Base-by-base conservation (phyloP, 2,797 vertebrate species). In the Sebastes hubbsi region DNA sequence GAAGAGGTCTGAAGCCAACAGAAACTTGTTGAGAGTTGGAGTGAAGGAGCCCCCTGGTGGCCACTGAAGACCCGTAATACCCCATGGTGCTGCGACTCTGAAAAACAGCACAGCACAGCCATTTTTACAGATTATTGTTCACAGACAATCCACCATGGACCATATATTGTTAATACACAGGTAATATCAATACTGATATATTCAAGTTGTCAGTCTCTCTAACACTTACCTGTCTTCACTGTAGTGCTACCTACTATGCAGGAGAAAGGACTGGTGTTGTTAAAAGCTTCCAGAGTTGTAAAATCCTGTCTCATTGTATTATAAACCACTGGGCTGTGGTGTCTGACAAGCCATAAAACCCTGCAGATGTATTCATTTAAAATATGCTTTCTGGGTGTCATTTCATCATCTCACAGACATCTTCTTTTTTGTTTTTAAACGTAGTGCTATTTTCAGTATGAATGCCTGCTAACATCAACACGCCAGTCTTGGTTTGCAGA, bases 1-100 rank as follows among this genome's bases (percentile, higher is more conserved):
- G 98, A n/a, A 99, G 92, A 0, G 98, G 97, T 77, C 95, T 96
- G 94, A 99, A 99, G 5, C 97, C 96, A 30, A 96, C 89, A 65
- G 94, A 90, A 11, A 96, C 96, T 30, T 97, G 96, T 52, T 95
- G 92, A 0, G 82, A 94, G 91, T 99, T 98, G 49, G 97, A 95
- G 93, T 99, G 97, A 36, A 99, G 97, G 36, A 99, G 94, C 6
- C 98, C 98, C 70, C 98, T 96, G 2, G 97, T 97, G 66, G 97
- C 97, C 83, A 99, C 91, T 0, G 97, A 98, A 1, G 95, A 95
- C 59, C 97, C 95, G 62, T 99, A 99, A 10, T 92, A 90, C 86
- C 87, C 91, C 94, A 99, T 95, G 36, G 92, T 94, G 72, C 83
- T 91, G 22, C 94, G 96, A 38, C 90, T 94, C 98, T 99, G 81